Base-by-base conservation (phyloP, 2,888 invertebrate genomes). In the Gonocerus acuteangulatus region DNA sequence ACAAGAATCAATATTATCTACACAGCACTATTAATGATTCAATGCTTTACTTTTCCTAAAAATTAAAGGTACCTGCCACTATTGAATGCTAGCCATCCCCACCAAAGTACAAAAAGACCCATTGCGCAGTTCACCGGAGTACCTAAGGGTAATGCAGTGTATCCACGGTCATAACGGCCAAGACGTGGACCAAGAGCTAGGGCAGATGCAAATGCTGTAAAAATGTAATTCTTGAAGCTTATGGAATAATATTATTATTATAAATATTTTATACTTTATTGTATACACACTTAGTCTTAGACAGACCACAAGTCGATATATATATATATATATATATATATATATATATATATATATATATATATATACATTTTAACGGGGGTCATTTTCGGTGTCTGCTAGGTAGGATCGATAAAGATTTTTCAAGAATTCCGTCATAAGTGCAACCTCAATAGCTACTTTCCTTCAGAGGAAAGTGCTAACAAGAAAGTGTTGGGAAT, bases 31-130 rank as follows among this genome's bases (percentile, higher is more conserved):
- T 16, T 16, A 48, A 21, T 48, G 6, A 52, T 52, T 18, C 7
- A 16, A 9, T 48, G 6, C 13, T 11, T 11, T 21, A 21, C 6
- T 19, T n/a, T n/a, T n/a, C n/a, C n/a, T n/a, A n/a, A n/a, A n/a
- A n/a, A n/a, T n/a, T 6, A 27, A 34, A 16, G 59, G 48, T 61
- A 73, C 73, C 90, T 91, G 13, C 95, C 95, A 54, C 94, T 93
- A 75, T 94, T 94, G 72, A 95, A 95, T 0, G 93, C 94, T 58
- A 95, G 77, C 95, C 95, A 95, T 0, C 95, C 95, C 95, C 95
- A 95, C 94, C 94, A 94, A 0, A 94, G 76, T 39, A 94, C 92
- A 71, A 94, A 94, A 11, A 93, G 81, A 0, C 93, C 94, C 84
- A 93, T 85, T 23, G 90, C 86, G 0, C 91, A 91, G 71, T 93